Base-by-base conservation (phyloP, 1,140 invertebrate genomes). In the Zeugodacus cucurbitae region DNA sequence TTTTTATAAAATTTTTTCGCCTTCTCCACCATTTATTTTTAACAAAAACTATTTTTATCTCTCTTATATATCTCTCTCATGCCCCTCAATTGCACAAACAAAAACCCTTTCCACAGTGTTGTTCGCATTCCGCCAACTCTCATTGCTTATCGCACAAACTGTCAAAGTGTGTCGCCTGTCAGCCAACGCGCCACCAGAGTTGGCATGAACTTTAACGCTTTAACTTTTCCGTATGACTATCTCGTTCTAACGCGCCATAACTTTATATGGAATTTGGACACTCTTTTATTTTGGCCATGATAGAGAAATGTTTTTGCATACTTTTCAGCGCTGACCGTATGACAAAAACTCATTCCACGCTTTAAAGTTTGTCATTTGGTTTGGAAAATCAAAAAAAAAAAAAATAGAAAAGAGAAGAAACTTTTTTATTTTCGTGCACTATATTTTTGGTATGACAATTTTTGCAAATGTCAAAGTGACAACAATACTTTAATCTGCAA, bases 401-500 rank as follows among this genome's bases (percentile, higher is more conserved):
- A n/a, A n/a, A n/a, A n/a, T n/a, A n/a, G n/a, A 54, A 54, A 3
- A 2, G 11, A 10, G 44, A 54, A n/a, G n/a, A n/a, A n/a, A 54
- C 14, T 54, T 70, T 70, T 29, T 34, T 26, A 70, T 32, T 34
- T 70, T 34, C 32, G 14, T 34, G 8, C 29, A 34, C 29, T 32
- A 11, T 82, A 20, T 26, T 44, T 82, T 82, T 54, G 41, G 34
- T 29, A 26, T 11, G 74, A 14, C 74, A 14, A 48, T 82, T 82
- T 82, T 82, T 29, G 74, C 37, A 26, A 82, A 82, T 82, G 74
- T 82, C 74, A 82, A 48, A 82, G 74, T 82, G 74, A 22, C 34
- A 48, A 41, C 41, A 82, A 82, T 82, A 82, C 74, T 82, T 82
- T 82, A 54, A 82, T 82, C 74, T 82, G n/a, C 74, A 41, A 82